These are phyloP conservation scores for Rhabdomys dilectus DNA, from an alignment of 2,113 vertebrate genomes.

Conservation along the genomic window DNA sequence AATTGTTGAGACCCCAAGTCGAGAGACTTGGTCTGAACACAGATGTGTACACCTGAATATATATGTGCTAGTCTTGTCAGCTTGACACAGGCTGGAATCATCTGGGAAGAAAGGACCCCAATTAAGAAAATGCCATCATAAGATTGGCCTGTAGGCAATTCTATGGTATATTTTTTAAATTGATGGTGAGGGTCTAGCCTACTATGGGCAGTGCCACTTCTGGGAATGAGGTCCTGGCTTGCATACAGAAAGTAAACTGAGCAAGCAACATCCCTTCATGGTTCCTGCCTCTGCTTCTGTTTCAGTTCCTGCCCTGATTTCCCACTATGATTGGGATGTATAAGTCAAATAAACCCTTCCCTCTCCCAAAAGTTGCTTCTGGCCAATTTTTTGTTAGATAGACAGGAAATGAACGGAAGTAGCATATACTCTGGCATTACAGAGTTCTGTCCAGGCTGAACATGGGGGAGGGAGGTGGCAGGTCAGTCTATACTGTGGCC, in stretches of 20 bases:
- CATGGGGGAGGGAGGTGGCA: background rate
- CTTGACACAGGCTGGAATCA: background rate
- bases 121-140: background rate
- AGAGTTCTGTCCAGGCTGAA: background rate
- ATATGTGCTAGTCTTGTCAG: background rate
- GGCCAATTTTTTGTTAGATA: background rate
- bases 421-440: background rate
- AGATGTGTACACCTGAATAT: background rate
- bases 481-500: background rate
- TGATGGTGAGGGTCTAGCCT: background rate
- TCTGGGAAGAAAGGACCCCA: background rate
- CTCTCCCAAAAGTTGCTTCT: background rate
- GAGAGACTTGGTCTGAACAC: background rate
- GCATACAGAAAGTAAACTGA: background rate
- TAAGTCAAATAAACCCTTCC: background rate
- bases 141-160: background rate
- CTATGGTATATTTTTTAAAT: background rate
- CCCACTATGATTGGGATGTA: background rate
- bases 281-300: background rate
- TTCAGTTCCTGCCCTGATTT: background rate
- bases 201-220: background rate
- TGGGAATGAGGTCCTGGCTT: background rate
- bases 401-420: no score
- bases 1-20: background rate
- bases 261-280: background rate